Conservation (phyloP, 2,113 vertebrate species). For the Labeo rohita region DNA sequence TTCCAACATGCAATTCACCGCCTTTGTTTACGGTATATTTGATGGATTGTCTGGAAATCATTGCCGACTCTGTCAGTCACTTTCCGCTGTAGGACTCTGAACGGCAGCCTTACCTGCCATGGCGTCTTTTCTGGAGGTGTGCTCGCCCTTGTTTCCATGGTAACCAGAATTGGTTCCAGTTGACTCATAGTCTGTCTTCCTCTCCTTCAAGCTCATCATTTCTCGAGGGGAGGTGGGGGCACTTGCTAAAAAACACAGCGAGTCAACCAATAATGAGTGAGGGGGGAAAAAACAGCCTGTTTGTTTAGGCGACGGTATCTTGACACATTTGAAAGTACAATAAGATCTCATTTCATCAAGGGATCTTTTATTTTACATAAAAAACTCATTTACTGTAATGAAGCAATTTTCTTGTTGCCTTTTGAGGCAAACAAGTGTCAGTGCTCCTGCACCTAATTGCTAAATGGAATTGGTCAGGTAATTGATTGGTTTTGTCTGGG, state of each 20-base stretch:
- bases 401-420: conserved; percentile 14
- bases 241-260: conserved; percentile 79
- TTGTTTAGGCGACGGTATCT: neutral
- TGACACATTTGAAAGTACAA: neutral
- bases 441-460: conserved; percentile 23
- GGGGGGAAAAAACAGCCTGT: neutral
- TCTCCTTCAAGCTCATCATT: conserved; percentile 96
- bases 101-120: conserved; percentile 82
- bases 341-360: conserved; percentile 22
- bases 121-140: conserved; percentile 94
- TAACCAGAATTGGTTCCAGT: conserved; percentile 90
- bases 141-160: conserved; percentile 93
- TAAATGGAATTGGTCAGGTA: conserved; percentile 27
- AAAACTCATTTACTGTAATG: conserved; percentile 30
- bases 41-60: neutral
- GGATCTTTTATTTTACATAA: conserved; percentile 26
- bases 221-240: conserved; percentile 96
- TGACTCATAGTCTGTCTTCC: conserved; percentile 94
- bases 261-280: conserved; percentile 17
- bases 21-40: neutral
- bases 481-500: conserved; percentile 25
- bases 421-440: conserved; percentile 20
- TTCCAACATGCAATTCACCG: neutral
- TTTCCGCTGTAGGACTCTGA: neutral
- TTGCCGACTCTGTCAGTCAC: neutral